Conservation (phyloP, 2,113 vertebrate genomes). For the Indicator indicator region DNA sequence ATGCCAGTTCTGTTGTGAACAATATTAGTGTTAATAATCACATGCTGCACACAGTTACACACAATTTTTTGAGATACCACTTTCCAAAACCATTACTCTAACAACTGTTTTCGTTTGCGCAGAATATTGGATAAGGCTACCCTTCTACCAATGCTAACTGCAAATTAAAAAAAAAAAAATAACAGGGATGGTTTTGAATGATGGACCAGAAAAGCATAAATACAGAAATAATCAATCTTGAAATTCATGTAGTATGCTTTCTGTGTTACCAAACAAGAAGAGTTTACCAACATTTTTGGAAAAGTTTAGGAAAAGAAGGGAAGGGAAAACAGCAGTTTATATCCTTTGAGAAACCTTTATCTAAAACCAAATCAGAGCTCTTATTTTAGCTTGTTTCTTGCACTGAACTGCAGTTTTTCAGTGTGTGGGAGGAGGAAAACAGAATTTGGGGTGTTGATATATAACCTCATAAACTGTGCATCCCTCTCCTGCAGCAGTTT, state of each 20-base stretch:
- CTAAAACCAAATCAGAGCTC: not conserved
- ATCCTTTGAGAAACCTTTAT: not conserved
- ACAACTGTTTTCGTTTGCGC: not conserved
- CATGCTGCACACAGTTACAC: fast-evolving
- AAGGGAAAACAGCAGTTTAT: not conserved
- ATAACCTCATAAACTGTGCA: not conserved
- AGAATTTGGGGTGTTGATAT: not conserved
- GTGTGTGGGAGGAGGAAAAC: not conserved
- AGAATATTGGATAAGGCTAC: not conserved
- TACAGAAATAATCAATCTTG: not conserved
- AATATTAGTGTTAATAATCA: not conserved
- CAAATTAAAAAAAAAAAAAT: not conserved
- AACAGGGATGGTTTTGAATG: not conserved
- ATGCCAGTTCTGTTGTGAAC: not conserved
- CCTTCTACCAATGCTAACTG: not conserved
- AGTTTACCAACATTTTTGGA: not conserved
- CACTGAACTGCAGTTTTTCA: not conserved
- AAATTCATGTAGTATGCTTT: not conserved
- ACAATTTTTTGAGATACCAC: not conserved
- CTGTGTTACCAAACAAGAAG: not conserved
- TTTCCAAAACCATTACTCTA: not conserved
- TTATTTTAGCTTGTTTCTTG: conserved; percentile 21
- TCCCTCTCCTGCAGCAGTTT: not conserved
- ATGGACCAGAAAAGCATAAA: not conserved
- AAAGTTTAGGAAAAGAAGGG: not conserved